A percentile compares a stretch with the other conserved stretches of the same genome.
These are phyloP conservation scores for Cossypha niveicapilla DNA, from an alignment of 2,797 vertebrate species.

Conservation along the genomic window DNA sequence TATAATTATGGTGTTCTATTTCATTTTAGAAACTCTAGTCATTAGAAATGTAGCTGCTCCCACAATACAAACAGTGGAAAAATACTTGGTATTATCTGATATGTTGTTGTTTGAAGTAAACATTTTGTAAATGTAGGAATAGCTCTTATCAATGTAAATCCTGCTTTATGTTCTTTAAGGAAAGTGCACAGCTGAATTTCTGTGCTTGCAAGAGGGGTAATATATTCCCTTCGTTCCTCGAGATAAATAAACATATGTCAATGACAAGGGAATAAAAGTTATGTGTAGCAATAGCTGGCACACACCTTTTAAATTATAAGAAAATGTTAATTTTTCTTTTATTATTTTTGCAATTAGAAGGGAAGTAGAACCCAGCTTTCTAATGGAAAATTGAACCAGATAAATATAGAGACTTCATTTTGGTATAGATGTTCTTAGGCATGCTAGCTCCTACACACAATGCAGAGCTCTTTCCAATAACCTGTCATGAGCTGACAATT, in stretches of 20 bases:
- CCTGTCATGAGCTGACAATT: neutral
- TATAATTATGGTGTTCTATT: no score
- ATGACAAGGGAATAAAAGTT: neutral
- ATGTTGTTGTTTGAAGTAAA: neutral
- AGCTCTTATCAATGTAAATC: neutral
- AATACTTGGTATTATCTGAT: neutral
- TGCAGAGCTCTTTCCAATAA: neutral
- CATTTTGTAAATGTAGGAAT: neutral
- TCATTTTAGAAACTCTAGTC: no score
- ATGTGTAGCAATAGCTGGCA: neutral
- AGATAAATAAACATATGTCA: neutral
- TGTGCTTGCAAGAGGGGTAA: neutral
- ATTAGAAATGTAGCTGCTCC: neutral
- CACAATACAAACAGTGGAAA: neutral
- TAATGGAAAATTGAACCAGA: neutral
- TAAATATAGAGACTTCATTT: neutral
- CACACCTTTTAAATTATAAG: neutral
- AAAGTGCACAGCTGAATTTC: neutral
- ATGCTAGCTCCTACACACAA: rapidly evolving
- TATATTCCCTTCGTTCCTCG: neutral
- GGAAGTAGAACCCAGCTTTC: neutral
- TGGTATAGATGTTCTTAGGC: neutral
- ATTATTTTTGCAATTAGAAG: neutral
- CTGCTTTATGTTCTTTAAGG: neutral
- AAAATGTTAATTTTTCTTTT: neutral